phyloP scores from a whole-genome alignment of 2,113 vertebrate genomes.

The Brachyhypopomus gauderio region DNA sequence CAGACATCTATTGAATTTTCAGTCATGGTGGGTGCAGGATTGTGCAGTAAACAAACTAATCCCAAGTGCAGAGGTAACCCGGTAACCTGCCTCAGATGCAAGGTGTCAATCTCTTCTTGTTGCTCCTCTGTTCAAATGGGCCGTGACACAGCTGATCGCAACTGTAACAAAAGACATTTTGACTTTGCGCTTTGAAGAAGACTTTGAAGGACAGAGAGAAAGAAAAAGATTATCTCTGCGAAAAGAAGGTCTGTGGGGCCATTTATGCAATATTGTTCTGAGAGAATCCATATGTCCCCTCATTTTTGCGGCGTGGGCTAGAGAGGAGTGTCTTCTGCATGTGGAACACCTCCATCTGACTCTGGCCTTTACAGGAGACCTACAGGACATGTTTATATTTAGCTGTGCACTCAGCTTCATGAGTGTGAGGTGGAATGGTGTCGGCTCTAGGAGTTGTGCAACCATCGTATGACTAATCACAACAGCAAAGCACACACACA shows the following conservation, averaged over 20 bases:
- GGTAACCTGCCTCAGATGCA: background rate
- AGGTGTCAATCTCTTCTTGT: background rate
- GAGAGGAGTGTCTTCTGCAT: slow-evolving; percentile 2
- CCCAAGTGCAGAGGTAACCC: background rate
- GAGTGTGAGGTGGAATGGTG: slow-evolving; percentile 45
- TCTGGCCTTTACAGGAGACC: slow-evolving; percentile 22
- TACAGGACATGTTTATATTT: slow-evolving; percentile 47
- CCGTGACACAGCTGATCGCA: background rate
- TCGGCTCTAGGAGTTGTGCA: slow-evolving; percentile 50
- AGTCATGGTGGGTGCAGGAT: slow-evolving; percentile 9
- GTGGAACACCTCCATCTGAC: slow-evolving; percentile 2
- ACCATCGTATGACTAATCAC: slow-evolving; percentile 50
- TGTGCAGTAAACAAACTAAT: background rate
- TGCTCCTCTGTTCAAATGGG: slow-evolving; percentile 11
- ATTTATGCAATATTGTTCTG: slow-evolving; percentile 15
- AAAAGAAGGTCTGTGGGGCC: slow-evolving; percentile 17
- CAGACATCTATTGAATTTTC: background rate
- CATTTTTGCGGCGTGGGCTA: background rate
- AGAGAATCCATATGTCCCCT: slow-evolving; percentile 1
- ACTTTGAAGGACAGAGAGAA: slow-evolving; percentile 11
- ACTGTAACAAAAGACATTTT: slow-evolving; percentile 7
- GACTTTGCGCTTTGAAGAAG: slow-evolving; percentile 10
- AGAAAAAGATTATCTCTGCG: slow-evolving; percentile 22
- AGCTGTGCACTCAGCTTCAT: slow-evolving; percentile 36
- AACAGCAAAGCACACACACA: slow-evolving; percentile 29